Conservation (phyloP, 1,140 invertebrate genomes). For the Dryas iulia region DNA sequence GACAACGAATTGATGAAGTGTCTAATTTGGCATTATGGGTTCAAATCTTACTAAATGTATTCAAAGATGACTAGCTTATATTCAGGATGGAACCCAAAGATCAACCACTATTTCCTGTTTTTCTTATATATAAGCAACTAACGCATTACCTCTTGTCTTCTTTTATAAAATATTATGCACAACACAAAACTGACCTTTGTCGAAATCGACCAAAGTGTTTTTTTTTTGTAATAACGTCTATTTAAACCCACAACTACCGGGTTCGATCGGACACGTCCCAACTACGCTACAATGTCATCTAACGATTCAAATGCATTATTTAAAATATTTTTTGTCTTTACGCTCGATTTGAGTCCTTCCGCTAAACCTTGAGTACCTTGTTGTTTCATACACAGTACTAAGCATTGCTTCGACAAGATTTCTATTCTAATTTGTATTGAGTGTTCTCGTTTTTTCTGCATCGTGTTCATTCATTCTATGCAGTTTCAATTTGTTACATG, state of each 20-base stretch:
- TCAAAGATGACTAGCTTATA: too few relatives aligned
- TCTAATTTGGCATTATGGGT: too few relatives aligned
- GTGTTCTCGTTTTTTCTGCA: background rate
- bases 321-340: slow-evolving; percentile 6
- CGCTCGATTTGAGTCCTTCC: slow-evolving; percentile 45
- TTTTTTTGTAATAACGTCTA: too few relatives aligned
- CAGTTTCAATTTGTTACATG: background rate
- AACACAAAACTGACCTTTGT: too few relatives aligned
- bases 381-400: background rate
- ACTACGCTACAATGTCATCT: background rate
- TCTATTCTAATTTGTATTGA: background rate
- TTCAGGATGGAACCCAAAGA: too few relatives aligned
- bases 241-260: background rate
- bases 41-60: too few relatives aligned
- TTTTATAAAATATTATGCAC: too few relatives aligned
- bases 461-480: background rate
- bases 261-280: background rate
- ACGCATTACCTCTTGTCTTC: too few relatives aligned
- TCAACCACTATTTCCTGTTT: too few relatives aligned
- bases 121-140: too few relatives aligned
- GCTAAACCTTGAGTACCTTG: slow-evolving; percentile 28
- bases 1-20: too few relatives aligned
- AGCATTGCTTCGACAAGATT: background rate
- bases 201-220: too few relatives aligned
- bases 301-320: background rate